phyloP scores from a whole-genome alignment of 2,888 invertebrate species.

The Orgyia antiqua region DNA sequence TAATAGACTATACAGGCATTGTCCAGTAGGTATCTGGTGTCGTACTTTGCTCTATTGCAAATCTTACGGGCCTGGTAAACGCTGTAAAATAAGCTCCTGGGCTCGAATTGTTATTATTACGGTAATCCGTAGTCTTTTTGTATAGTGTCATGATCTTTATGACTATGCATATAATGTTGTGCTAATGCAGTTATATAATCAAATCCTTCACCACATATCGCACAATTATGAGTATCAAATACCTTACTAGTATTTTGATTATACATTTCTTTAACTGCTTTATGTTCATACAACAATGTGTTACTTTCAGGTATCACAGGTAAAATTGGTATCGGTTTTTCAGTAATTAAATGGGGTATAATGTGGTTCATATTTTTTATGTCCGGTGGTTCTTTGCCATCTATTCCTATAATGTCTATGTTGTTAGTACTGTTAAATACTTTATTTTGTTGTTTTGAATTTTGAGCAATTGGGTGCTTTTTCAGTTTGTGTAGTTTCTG shows the following conservation, averaged over 20 bases:
- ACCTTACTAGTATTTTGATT: slow-evolving; percentile 31
- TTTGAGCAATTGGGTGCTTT: slow-evolving; percentile 45
- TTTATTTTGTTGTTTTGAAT: slow-evolving; percentile 38
- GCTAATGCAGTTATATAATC: slow-evolving; percentile 47
- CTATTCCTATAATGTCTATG: slow-evolving; percentile 59
- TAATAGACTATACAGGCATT: too few species aligned
- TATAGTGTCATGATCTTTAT: slow-evolving; percentile 41
- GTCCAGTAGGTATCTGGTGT: too few species aligned
- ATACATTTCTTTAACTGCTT: slow-evolving; percentile 38
- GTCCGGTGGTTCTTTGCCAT: slow-evolving; percentile 47
- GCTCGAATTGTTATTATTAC: too few species aligned
- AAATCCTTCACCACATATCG: slow-evolving; percentile 53
- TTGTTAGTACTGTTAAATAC: slow-evolving; percentile 41
- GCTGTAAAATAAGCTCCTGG: too few species aligned
- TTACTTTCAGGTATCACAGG: slow-evolving; percentile 30
- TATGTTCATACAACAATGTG: slow-evolving; percentile 33
- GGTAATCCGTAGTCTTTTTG: too few species aligned
- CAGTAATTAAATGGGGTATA: slow-evolving; percentile 39
- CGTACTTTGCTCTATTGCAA: too few species aligned
- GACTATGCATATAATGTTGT: slow-evolving; percentile 50
- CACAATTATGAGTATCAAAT: slow-evolving; percentile 40
- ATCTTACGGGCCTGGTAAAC: too few species aligned
- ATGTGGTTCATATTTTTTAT: slow-evolving; percentile 41
- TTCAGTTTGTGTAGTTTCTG: slow-evolving; percentile 64
- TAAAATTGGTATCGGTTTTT: slow-evolving; percentile 31